Conservation (phyloP, 2,888 invertebrate genomes). For the Drosophila merina region DNA sequence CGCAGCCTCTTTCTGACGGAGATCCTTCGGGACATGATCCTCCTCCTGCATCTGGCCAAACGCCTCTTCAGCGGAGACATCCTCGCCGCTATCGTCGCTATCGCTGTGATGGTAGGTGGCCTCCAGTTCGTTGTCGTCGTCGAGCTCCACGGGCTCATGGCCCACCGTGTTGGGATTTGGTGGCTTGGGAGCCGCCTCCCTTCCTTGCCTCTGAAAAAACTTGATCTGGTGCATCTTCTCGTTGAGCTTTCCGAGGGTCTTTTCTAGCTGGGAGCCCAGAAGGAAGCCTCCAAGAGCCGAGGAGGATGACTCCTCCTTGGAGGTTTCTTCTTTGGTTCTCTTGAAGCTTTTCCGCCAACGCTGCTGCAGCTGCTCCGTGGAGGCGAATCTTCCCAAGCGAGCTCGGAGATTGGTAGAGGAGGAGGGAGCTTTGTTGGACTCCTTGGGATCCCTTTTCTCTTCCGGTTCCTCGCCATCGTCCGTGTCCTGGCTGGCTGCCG, state of each 20-base stretch:
- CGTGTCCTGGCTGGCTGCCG: slow-evolving; percentile 31
- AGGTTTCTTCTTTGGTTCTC: slow-evolving; percentile 1
- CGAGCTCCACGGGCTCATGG: slow-evolving; percentile 56
- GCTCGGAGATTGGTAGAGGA: slow-evolving; percentile 55
- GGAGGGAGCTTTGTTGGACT: slow-evolving; percentile 27
- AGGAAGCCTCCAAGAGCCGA: slow-evolving; percentile 26
- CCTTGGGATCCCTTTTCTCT: slow-evolving; percentile 19
- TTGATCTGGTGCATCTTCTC: slow-evolving; percentile 77
- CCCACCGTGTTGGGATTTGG: slow-evolving; percentile 50
- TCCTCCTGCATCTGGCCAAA: slow-evolving; percentile 42
- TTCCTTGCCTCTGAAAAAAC: slow-evolving; percentile 60
- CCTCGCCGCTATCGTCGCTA: slow-evolving; percentile 51
- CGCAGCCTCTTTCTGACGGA: too few species aligned
- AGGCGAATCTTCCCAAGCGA: slow-evolving; percentile 70
- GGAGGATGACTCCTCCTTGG: neutral
- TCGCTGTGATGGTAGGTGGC: slow-evolving; percentile 66
- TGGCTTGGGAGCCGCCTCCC: too few species aligned
- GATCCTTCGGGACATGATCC: slow-evolving; percentile 9
- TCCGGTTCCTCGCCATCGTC: slow-evolving; percentile 45
- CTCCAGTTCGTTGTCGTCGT: slow-evolving; percentile 65
- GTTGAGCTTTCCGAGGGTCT: slow-evolving; percentile 75
- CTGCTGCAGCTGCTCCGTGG: slow-evolving; percentile 70
- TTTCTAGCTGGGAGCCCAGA: slow-evolving; percentile 59
- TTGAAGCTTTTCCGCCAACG: slow-evolving; percentile 80
- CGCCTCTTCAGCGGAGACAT: slow-evolving; percentile 45